Base-by-base conservation (phyloP, 2,797 vertebrate genomes). In the Neosalanx taihuensis region DNA sequence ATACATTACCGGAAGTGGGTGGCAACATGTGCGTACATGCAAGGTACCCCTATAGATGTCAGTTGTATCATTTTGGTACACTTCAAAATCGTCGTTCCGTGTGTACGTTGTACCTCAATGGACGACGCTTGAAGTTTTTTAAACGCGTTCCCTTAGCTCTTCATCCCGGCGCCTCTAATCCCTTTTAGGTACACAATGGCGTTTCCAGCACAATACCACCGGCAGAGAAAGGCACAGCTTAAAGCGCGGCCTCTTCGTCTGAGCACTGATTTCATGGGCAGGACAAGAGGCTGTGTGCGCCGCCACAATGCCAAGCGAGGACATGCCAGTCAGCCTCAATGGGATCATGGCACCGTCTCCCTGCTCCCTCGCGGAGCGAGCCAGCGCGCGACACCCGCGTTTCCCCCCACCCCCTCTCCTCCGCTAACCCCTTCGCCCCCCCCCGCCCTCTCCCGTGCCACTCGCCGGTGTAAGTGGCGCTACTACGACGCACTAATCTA, bases 251-350 rank as follows among this genome's bases (percentile, higher is more conserved):
- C 83, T 41, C 78, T 59, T 81, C 59, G 84, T 90, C 89, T 89
- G 87, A 89, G 84, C 73, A 65, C 82, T 81, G 85, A 91, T 91
- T 92, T 90, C 85, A 90, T 85, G 84, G 81, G 37, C 69, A 68
- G 72, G 78, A 79, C 73, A 78, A 78, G 77, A 62, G 71, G 41
- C 6, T n/a, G 72, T 61, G 64, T 60, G 53, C 23, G 29, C 17
- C 18, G 46, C 13, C 13, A 41, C 57, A 60, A 6, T 26, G 29
- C 61, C 33, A 64, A 64, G 72, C 4, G 61, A 74, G 79, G 75
- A 80, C 74, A 81, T 83, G 86, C 78, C 77, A 79, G 80, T 86
- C 83, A 75, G 75, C 73, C 74, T 77, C 76, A 79, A 82, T 77
- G 84, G 87, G 79, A 76, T 79, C 76, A 81, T 79, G 73, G 74